These are phyloP conservation scores for Drosophila elegans DNA, from an alignment of 1,140 invertebrate genomes.

Conservation along the genomic window DNA sequence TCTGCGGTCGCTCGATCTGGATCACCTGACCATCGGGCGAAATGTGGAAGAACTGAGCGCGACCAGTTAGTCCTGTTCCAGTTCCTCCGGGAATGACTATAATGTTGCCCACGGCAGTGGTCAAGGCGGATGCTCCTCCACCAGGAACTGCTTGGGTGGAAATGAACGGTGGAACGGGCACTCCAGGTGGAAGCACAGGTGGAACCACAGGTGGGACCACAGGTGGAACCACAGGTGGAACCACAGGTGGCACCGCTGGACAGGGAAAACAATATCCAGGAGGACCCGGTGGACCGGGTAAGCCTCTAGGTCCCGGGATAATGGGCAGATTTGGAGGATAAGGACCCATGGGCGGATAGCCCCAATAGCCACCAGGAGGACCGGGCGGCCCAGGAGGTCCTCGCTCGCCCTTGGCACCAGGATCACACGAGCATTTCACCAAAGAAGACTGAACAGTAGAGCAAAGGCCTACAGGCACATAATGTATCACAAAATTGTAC, in stretches of 20 bases:
- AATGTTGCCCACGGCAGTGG: slow-evolving; percentile 61
- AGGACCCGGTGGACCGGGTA: slow-evolving; percentile 53
- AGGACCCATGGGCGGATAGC: slow-evolving; percentile 32
- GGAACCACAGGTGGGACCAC: slow-evolving; percentile 1
- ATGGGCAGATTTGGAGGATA: slow-evolving; percentile 38
- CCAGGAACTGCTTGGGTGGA: slow-evolving; percentile 20
- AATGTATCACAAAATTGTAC: not conserved
- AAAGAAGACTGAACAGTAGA: slow-evolving; percentile 35
- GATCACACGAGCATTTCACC: slow-evolving; percentile 65
- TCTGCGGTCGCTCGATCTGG: slow-evolving; percentile 56
- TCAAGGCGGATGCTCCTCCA: slow-evolving; percentile 1
- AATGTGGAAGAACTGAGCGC: slow-evolving; percentile 62
- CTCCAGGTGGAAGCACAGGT: slow-evolving; percentile 6
- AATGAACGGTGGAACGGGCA: slow-evolving; percentile 34
- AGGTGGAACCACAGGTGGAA: slow-evolving; percentile 1
- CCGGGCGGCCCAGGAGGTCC: slow-evolving; percentile 65
- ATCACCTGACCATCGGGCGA: slow-evolving; percentile 59
- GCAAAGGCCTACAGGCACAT: slow-evolving; percentile 33
- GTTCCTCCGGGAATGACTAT: slow-evolving; percentile 54
- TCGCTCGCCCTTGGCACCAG: slow-evolving; percentile 47
- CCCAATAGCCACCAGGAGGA: slow-evolving; percentile 10
- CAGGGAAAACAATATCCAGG: slow-evolving; percentile 57
- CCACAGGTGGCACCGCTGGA: slow-evolving; percentile 8
- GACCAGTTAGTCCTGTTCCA: slow-evolving; percentile 31
- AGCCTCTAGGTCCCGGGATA: slow-evolving; percentile 39